Conservation (phyloP, 2,797 vertebrate species). For the Kryptopterus vitreolus region DNA sequence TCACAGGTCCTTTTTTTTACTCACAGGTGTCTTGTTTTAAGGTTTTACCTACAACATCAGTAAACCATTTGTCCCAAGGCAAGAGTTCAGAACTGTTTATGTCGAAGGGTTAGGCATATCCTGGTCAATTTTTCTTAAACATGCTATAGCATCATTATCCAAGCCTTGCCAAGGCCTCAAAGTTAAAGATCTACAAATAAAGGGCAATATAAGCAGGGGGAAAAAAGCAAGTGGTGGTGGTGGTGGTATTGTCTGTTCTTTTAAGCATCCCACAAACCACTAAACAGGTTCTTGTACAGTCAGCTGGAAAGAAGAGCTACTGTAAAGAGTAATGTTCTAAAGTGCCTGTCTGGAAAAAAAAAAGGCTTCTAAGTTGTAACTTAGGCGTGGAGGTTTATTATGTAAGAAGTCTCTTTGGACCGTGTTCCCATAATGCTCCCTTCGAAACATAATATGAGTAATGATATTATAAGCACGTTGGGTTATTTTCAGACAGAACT, state of each 20-base stretch:
- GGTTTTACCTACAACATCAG: conserved; percentile 14
- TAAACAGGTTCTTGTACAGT: conserved; percentile 14
- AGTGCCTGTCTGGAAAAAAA: conserved; percentile 21
- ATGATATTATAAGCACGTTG: background rate
- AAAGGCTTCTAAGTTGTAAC: conserved; percentile 23
- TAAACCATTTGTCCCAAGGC: conserved; percentile 5
- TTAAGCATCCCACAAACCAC: conserved; percentile 24
- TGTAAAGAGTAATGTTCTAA: conserved; percentile 14
- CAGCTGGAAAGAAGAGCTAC: conserved; percentile 12
- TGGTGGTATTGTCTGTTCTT: background rate
- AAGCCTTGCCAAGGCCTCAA: background rate
- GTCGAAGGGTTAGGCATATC: no score
- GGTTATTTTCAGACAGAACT: conserved; percentile 8
- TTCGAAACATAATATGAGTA: conserved; percentile 19
- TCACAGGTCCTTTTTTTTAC: background rate
- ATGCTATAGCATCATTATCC: background rate
- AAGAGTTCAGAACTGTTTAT: background rate
- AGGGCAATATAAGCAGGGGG: background rate
- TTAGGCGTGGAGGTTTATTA: conserved; percentile 24
- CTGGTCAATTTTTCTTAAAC: background rate
- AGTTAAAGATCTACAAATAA: background rate
- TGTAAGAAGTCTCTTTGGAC: conserved; percentile 25
- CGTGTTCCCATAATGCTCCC: conserved; percentile 7
- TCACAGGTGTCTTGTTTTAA: conserved; percentile 35
- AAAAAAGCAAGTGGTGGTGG: no score